Conservation (phyloP, 2,888 invertebrate genomes). For the Torymus aiolomorphi region DNA sequence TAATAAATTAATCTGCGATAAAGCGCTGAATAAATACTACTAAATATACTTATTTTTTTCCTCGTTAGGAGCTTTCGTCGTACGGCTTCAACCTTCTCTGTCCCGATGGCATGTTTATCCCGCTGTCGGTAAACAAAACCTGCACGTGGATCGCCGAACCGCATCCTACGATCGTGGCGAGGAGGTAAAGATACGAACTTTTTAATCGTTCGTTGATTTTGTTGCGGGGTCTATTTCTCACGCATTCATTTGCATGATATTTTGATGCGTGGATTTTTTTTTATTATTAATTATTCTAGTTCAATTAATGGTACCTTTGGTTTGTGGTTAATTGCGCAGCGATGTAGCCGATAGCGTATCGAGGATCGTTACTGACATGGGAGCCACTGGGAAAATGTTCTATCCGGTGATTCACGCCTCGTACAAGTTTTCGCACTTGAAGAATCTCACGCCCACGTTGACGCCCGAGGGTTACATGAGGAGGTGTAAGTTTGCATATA, state of each 20-base stretch:
- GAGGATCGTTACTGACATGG: slow-evolving; percentile 66
- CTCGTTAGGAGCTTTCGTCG: slow-evolving; percentile 38
- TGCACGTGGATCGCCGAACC: slow-evolving; percentile 89
- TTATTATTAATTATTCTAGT: not conserved
- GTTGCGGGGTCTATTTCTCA: too few species aligned
- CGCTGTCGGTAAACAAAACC: slow-evolving; percentile 78
- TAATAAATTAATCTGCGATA: slow-evolving; percentile 3
- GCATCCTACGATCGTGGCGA: slow-evolving; percentile 85
- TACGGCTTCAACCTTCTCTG: slow-evolving; percentile 84
- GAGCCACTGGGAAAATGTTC: slow-evolving; percentile 30
- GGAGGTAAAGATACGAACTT: slow-evolving; percentile 79
- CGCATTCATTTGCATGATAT: not conserved
- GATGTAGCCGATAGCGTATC: slow-evolving; percentile 76
- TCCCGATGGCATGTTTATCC: slow-evolving; percentile 83
- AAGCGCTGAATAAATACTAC: slow-evolving; percentile 7
- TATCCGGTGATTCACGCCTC: slow-evolving; percentile 53
- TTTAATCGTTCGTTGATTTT: too few species aligned
- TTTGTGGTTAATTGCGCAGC: slow-evolving; percentile 67
- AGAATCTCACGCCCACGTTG: slow-evolving; percentile 76
- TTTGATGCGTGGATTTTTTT: too few species aligned
- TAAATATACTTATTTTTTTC: slow-evolving; percentile 7
- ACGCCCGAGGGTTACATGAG: slow-evolving; percentile 83
- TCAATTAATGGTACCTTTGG: not conserved
- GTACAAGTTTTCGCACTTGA: slow-evolving; percentile 55
- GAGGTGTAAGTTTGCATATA: slow-evolving; percentile 68